Conservation (phyloP, 2,888 invertebrate species). For the Cerastis rubricosa region DNA sequence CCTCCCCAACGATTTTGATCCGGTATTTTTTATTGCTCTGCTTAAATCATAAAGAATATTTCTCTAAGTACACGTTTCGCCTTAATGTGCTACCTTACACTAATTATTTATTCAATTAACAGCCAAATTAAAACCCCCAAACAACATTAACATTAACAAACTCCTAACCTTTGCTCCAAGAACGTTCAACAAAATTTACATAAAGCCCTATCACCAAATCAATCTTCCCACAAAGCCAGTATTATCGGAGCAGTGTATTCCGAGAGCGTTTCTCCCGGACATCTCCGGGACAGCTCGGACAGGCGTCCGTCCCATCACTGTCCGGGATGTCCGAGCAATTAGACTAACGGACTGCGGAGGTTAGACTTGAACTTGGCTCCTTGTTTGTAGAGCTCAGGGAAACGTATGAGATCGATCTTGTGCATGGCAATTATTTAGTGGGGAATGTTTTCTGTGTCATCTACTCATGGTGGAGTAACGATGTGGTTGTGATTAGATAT, state of each 20-base stretch:
- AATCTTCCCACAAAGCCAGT: conserved; percentile 73
- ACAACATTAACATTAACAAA: background rate
- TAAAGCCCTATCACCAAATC: conserved; percentile 75
- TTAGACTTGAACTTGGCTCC: conserved; percentile 72
- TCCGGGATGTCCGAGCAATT: conserved; percentile 80
- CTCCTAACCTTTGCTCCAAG: conserved; percentile 32
- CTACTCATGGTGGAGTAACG: conserved; percentile 32
- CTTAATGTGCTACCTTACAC: background rate
- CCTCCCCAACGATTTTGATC: background rate
- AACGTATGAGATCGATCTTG: conserved; percentile 64
- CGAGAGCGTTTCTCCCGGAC: conserved; percentile 72
- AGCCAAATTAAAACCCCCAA: background rate
- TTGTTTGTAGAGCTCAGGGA: conserved; percentile 65
- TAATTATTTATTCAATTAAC: background rate
- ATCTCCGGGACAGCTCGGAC: conserved; percentile 70
- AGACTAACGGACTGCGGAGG: conserved; percentile 78
- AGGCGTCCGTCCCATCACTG: conserved; percentile 81
- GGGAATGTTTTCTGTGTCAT: conserved; percentile 55
- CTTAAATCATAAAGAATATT: background rate
- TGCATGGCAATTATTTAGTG: conserved; percentile 65
- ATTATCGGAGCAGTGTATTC: conserved; percentile 80
- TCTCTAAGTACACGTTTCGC: background rate
- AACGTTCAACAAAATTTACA: conserved; percentile 63
- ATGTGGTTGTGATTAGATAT: conserved; percentile 28
- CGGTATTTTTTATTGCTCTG: background rate